phyloP scores from a whole-genome alignment of 2,113 vertebrate genomes.

The Ellobius talpinus region DNA sequence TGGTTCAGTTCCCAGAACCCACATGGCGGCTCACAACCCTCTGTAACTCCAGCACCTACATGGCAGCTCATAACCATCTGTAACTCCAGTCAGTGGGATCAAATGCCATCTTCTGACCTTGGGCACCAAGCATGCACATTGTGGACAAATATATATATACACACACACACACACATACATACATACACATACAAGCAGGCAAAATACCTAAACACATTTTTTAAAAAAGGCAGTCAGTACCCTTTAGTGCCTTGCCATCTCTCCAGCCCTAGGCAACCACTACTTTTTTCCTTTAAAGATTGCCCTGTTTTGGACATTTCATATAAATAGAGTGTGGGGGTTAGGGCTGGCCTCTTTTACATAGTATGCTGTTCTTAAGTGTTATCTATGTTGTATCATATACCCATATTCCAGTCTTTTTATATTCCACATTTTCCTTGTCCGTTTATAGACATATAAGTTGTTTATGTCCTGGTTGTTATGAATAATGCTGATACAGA shows the following conservation, averaged over 20 bases:
- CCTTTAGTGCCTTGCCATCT: not conserved
- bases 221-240: not conserved
- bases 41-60: not conserved
- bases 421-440: not conserved
- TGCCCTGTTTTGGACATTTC: not conserved
- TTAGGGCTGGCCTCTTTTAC: not conserved
- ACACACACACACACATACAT: no score
- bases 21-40: not conserved
- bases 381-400: not conserved
- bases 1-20: not conserved
- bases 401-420: not conserved
- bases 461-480: not conserved
- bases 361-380: not conserved
- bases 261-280: not conserved
- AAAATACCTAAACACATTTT: not conserved
- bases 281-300: not conserved
- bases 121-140: not conserved
- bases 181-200: not conserved
- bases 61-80: not conserved
- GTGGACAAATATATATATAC: not conserved
- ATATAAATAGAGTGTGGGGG: not conserved
- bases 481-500: constrained; percentile 12
- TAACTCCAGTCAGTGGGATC: not conserved
- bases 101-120: not conserved
- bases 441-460: not conserved